Conservation (phyloP, 2,113 vertebrate genomes). For the Oplegnathus fasciatus region DNA sequence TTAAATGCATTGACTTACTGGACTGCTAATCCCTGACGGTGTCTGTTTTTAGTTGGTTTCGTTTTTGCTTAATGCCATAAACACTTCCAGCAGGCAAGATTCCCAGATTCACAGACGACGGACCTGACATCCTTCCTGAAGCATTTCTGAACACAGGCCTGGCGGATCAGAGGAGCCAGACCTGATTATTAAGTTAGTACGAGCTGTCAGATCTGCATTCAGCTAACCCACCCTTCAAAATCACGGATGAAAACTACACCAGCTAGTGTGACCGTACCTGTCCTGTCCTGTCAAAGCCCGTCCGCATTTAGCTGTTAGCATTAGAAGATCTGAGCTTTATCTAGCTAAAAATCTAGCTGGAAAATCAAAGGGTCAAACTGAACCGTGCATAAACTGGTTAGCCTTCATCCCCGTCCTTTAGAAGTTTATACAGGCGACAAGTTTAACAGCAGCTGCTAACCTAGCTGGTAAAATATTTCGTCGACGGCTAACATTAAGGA, state of each 20-base stretch:
- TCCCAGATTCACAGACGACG: background rate
- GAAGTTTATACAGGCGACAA: slow-evolving; percentile 1
- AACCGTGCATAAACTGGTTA: background rate
- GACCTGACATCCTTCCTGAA: slow-evolving; percentile 13
- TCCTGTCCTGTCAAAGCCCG: slow-evolving; percentile 30
- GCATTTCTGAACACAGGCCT: slow-evolving; percentile 26
- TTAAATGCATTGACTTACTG: background rate
- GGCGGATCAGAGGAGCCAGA: background rate
- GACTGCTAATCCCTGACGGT: background rate
- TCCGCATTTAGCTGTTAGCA: background rate
- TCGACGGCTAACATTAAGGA: slow-evolving; percentile 51
- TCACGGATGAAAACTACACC: background rate
- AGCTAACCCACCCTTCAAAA: background rate
- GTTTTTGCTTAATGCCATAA: slow-evolving; percentile 21
- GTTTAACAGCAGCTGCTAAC: slow-evolving; percentile 9
- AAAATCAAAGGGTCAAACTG: background rate
- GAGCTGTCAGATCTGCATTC: slow-evolving; percentile 12
- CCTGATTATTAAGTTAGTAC: background rate
- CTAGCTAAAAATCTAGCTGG: background rate
- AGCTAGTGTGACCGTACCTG: slow-evolving; percentile 16
- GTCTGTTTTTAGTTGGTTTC: slow-evolving; percentile 44
- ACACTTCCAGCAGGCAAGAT: background rate
- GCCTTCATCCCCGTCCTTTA: background rate
- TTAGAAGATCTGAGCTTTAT: background rate
- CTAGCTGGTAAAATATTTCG: background rate